Base-by-base conservation (phyloP, 2,888 invertebrate genomes). In the Thymelicus sylvestris region DNA sequence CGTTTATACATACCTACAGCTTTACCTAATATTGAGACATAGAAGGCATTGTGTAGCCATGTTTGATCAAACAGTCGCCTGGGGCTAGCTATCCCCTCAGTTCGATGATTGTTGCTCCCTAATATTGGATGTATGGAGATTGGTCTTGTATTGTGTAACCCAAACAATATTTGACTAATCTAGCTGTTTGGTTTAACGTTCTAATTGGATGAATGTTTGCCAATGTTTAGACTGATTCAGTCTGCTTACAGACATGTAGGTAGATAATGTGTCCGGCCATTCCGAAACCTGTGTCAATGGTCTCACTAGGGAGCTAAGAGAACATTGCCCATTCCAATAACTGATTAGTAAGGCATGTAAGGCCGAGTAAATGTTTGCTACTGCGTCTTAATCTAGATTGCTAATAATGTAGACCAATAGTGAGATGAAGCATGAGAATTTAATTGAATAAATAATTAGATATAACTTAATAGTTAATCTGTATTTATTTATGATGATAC, bases 91-190 rank as follows among this genome's bases (percentile, higher is more conserved):
- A 78, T 78, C 79, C 82, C 83, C 77, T 78, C 75, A 75, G 78
- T 77, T 78, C 76, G 72, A 77, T 78, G 79, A 78, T 77, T 77
- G 79, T 80, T 76, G 78, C 79, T 77, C 78, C 80, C 85, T 87
- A 85, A 89, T 87, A 87, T 82, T 80, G 80, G 75, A 87, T 89
- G 86, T 87, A 88, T 89, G 84, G 86, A 88, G 85, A 88, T 87
- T 82, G 84, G 79, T 78, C 81, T 82, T 77, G 87, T 84, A 89
- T 88, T 88, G 88, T 87, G 84, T 81, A 80, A 79, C 81, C 85
- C 84, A 87, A 89, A 89, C 89, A 89, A 87, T 89, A 88, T 89
- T 89, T 88, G 86, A 82, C 85, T 89, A 88, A 89, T 90, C 88
- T 85, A 82, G 81, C 80, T 87, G 86, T 86, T 89, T 85, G 86